Base-by-base conservation (phyloP, 2,113 vertebrate species). In the Sylvia atricapilla region DNA sequence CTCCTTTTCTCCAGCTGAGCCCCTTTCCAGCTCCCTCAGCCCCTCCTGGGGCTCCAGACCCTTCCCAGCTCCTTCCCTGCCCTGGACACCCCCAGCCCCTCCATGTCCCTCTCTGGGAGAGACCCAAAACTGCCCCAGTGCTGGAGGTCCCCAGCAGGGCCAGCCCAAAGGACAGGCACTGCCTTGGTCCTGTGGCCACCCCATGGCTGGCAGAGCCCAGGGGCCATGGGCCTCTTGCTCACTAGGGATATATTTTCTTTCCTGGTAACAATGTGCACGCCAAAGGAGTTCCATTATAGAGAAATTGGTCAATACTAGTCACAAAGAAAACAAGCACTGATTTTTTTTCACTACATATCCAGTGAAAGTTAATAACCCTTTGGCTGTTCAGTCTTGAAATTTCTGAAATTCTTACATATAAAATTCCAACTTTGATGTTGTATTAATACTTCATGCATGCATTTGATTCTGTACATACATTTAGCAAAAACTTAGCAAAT, bases 361-460 rank as follows among this genome's bases (percentile, higher is more conserved):
- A 31, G 37, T 11, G 7, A n/a, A 77, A 79, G 23, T 59, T 69
- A 52, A 53, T 30, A 69, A 58, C 11, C 23, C 30, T 76, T 49
- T 47, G 21, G 67, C 43, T 69, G 25, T 21, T 77, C 37, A 50
- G 13, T 70, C 35, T 53, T 76, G 46, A 90, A 59, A 76, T 66
- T 73, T 76, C 47, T 62, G 35, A 77, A 73, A 90, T 86, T 84
- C 33, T 88, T 77, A 72, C 79, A 70, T 30, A 17, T 66, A 80
- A 80, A 90, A 90, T 80, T 94, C 62, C 28, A 68, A 21, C 46
- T 90, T 86, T 86, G 81, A 72, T 82, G 63, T 50, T 80, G 10
- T 11, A 46, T 74, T 93, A 86, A 90, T 75, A 63, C 52, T 59
- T 86, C 50, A 78, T 53, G 50, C 11, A 22, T 62, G 46, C 64